Percentiles rank a stretch among this genome's conserved stretches.
Evolutionary conservation across 2,797 vertebrate species (phyloP).

Genomic region (Muscicapa striata): DNA sequence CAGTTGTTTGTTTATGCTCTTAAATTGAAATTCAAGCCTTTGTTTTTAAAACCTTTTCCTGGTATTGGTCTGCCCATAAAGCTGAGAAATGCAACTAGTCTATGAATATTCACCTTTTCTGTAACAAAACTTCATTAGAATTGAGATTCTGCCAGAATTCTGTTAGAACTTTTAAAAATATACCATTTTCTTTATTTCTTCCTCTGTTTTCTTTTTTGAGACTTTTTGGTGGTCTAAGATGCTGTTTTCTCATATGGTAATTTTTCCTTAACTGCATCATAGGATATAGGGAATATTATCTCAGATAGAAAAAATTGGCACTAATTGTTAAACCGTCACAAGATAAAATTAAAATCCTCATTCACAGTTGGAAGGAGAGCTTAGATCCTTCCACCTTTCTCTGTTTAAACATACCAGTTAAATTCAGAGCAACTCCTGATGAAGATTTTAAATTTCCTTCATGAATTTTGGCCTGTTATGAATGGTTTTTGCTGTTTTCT

Average conservation of each 20-base stretch:
- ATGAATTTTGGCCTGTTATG: not conserved
- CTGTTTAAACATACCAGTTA: not conserved
- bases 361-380: not conserved
- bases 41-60: conserved; percentile 35
- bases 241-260: not conserved
- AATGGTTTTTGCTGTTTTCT: conserved; percentile 8
- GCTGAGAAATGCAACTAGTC: not conserved
- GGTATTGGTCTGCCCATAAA: not conserved
- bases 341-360: not conserved
- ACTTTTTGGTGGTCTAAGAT: not conserved
- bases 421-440: not conserved
- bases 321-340: not conserved
- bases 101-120: not conserved
- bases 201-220: not conserved
- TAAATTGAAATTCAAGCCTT: conserved; percentile 3
- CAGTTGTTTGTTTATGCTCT: conserved; percentile 41
- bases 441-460: not conserved
- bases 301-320: not conserved
- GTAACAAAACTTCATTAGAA: not conserved
- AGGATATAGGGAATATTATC: not conserved
- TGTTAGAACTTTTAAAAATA: not conserved
- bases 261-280: not conserved
- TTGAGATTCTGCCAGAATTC: not conserved
- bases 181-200: rapidly evolving
- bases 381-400: not conserved